Base-by-base conservation (phyloP, 2,113 vertebrate species). In the Calypte anna region DNA sequence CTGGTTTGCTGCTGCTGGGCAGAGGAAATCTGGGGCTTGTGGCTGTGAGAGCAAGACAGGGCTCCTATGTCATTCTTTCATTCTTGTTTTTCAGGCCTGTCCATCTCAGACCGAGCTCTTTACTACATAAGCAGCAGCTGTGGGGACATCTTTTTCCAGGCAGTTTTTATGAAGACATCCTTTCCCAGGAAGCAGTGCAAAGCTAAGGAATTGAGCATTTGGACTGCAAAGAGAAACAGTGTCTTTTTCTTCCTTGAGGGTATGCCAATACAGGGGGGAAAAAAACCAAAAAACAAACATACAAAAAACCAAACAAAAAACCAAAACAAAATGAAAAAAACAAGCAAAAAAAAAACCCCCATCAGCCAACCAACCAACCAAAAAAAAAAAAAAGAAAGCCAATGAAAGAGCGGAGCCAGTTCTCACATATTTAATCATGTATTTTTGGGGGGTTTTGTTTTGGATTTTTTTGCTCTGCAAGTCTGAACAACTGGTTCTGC, bases 401-500 rank as follows among this genome's bases (percentile, higher is more conserved):
- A 61, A 28, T 40, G 77, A 67, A 90, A 90, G 24, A 78, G 17
- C 59, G 55, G 53, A 91, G 50, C 16, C 50, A 31, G 59, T 96
- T 96, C 95, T 91, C 96, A 94, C 82, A 58, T 82, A 93, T 38
- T 90, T 93, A 94, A 91, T 81, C 9, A 0, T 36, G 23, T 62
- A 40, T 43, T 78, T 91, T 74, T 62, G 86, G 88, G 88, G 33
- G 36, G 30, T 11, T 55, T 88, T 55, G 44, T 48, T 81, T 74
- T 6, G 62, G 51, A 6, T 28, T 89, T 88, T 77, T 84, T 83
- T 51, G 4, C 55, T 79, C 20, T 93, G 38, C 91, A 88, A 93
- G 91, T 95, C 82, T 96, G 84, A 95, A 77, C 90, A 92, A 59
- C 75, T 59, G 7, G 18, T 73, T 46, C 38, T 88, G 38, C 48